Evolutionary conservation across 1,140 invertebrate genomes (phyloP).

Genomic region (Prorops nasuta): DNA sequence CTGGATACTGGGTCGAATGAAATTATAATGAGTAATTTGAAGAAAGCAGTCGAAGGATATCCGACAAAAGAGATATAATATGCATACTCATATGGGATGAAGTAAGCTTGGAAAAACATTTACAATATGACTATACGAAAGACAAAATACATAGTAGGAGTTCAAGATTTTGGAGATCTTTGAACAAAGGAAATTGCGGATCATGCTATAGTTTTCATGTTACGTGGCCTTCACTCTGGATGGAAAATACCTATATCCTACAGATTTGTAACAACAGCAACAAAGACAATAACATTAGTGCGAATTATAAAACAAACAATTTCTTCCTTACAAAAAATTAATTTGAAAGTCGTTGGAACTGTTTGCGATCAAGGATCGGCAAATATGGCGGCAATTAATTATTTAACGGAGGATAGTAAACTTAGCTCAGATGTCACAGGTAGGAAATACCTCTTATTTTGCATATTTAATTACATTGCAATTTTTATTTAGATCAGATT

Average conservation of each 20-base stretch:
- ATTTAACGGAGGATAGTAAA: neutral
- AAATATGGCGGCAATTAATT: neutral
- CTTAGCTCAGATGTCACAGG: too few species aligned
- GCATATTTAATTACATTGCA: too few species aligned
- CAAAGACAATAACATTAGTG: too few species aligned
- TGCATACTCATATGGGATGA: slow-evolving; percentile 20
- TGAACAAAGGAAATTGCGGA: slow-evolving; percentile 16
- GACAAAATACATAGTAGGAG: slow-evolving; percentile 17
- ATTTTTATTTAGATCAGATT: too few species aligned
- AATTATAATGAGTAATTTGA: neutral
- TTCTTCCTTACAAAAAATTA: too few species aligned
- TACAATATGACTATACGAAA: slow-evolving; percentile 13
- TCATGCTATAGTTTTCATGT: slow-evolving; percentile 27
- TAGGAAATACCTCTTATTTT: too few species aligned
- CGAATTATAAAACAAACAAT: too few species aligned
- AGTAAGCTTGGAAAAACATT: slow-evolving; percentile 8
- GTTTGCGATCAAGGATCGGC: slow-evolving; percentile 7
- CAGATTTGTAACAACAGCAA: slow-evolving; percentile 15
- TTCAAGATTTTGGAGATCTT: slow-evolving; percentile 19
- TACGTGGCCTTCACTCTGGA: slow-evolving; percentile 17
- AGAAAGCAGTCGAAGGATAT: neutral
- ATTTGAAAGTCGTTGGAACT: neutral
- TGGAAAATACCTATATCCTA: slow-evolving; percentile 25
- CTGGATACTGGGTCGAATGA: neutral
- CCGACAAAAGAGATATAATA: neutral